A percentile compares a stretch with the other conserved stretches of the same genome.
These are phyloP conservation scores for Plotosus lineatus DNA, from an alignment of 2,113 vertebrate species.

Conservation along the genomic window DNA sequence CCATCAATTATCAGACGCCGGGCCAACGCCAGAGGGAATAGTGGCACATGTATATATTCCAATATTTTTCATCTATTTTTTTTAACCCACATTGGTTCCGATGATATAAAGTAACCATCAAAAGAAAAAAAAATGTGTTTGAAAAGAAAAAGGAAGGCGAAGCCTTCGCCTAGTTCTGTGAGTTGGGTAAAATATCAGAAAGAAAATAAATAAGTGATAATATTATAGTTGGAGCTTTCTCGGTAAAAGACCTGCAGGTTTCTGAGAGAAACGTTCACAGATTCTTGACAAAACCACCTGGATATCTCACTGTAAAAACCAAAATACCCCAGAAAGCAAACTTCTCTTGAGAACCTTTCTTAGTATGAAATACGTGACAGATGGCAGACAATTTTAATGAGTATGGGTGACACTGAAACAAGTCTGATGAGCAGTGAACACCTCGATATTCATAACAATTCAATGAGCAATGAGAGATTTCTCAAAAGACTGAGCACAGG, in stretches of 20 bases:
- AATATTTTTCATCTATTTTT: slow-evolving; percentile 34
- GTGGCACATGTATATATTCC: slow-evolving; percentile 61
- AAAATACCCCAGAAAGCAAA: slow-evolving; percentile 4
- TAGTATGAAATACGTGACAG: slow-evolving; percentile 19
- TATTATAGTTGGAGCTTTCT: slow-evolving; percentile 43
- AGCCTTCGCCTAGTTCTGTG: not conserved
- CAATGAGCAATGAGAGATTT: slow-evolving; percentile 1
- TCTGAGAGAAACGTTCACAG: slow-evolving; percentile 33
- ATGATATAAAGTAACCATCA: not conserved
- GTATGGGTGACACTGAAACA: slow-evolving; percentile 34
- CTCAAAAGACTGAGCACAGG: slow-evolving; percentile 1
- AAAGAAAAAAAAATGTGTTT: not conserved
- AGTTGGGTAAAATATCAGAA: slow-evolving; percentile 50
- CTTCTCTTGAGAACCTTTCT: not conserved
- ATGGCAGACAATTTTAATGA: slow-evolving; percentile 48
- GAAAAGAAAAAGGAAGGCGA: not conserved
- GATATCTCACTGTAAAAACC: not conserved
- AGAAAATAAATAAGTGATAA: slow-evolving; percentile 44
- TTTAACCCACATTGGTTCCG: not conserved
- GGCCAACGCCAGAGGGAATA: slow-evolving; percentile 65
- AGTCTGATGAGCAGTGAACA: slow-evolving; percentile 22
- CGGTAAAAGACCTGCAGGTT: slow-evolving; percentile 43
- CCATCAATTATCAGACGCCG: slow-evolving; percentile 71
- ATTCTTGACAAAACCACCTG: slow-evolving; percentile 33
- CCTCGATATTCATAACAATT: slow-evolving; percentile 25